Evolutionary conservation across 2,797 vertebrate genomes (phyloP), one percentile per base, ranked within the genome.

Genomic region (Melanotaenia pygmaea): DNA sequence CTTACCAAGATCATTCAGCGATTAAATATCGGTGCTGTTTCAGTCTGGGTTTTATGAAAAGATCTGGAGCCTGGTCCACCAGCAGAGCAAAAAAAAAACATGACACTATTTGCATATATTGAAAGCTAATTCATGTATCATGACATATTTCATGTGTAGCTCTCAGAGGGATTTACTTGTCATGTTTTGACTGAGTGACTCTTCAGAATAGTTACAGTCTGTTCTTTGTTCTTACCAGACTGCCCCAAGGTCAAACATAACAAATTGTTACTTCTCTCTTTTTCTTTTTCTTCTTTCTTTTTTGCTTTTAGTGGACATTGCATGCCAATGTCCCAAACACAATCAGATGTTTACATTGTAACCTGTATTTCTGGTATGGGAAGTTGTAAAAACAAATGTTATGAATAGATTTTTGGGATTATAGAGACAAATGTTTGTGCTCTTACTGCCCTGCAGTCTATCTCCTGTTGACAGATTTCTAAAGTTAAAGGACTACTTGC

Each of bases 351-450:
- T 76, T 80, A 37, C 72, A 57, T 51, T 72, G 30, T 66, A 91
- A 92, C 91, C 79, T 74, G 90, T 79, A 69, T 68, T 83, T 90
- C 92, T 88, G 80, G 91, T 91, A 45, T 7, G 60, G 57, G 68
- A 74, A 73, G 84, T 74, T 89, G 82, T 60, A 24, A 72, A 57
- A 13, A 22, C 61, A 75, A 50, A 70, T 45, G 35, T 16, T 59
- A 38, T 80, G 76, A 85, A 70, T 24, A 74, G 72, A 50, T 53
- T 65, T 78, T 34, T 69, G 47, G 67, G 72, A 90, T 90, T 86
- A 84, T 0, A 18, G 59, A 80, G 63, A 86, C 82, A 86, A 83
- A 82, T 18, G 79, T 80, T 76, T 80, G 56, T 58, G 74, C 35
- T 85, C 56, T 67, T 45, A 59, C 53, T 72, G n/a, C 20, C 3